Evolutionary conservation across 1,140 invertebrate species (phyloP).

Genomic region (Chymomyza costata): DNA sequence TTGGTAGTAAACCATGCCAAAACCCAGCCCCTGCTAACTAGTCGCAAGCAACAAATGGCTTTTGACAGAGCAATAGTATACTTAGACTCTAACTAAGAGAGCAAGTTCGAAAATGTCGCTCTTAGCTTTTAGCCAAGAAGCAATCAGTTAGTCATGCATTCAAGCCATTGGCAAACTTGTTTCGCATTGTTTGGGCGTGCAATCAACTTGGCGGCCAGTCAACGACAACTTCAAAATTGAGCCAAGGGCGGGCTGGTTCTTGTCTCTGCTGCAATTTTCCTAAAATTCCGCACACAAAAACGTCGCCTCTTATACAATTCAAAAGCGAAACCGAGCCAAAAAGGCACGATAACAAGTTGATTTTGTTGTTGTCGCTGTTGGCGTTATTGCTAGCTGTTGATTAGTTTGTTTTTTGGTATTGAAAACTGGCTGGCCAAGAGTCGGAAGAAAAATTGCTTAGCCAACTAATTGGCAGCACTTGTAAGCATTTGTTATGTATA

Average conservation of each 20-base stretch:
- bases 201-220: not conserved
- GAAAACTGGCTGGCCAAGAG: constrained; percentile 14
- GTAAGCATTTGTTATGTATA: not conserved
- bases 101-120: constrained; percentile 31
- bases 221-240: constrained; percentile 49
- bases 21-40: constrained; percentile 17
- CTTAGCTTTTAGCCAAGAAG: constrained; percentile 14
- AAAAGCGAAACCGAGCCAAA: constrained; percentile 56
- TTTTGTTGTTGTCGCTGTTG: constrained; percentile 9
- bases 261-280: constrained; percentile 33
- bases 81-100: constrained; percentile 19
- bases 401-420: too few relatives aligned
- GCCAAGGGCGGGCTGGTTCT: constrained; percentile 66
- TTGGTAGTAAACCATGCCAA: too few relatives aligned
- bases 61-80: constrained; percentile 4
- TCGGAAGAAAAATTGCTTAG: constrained; percentile 7
- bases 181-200: constrained; percentile 47
- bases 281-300: constrained; percentile 8
- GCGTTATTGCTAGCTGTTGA: constrained; percentile 3
- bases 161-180: constrained; percentile 40
- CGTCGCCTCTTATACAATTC: constrained; percentile 17
- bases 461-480: constrained; percentile 41
- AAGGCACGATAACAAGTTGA: constrained; percentile 42
- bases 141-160: constrained; percentile 8
- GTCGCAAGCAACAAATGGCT: constrained; percentile 61